Evolutionary conservation across 2,113 vertebrate genomes (phyloP).

Genomic region (Amphiprion percula): DNA sequence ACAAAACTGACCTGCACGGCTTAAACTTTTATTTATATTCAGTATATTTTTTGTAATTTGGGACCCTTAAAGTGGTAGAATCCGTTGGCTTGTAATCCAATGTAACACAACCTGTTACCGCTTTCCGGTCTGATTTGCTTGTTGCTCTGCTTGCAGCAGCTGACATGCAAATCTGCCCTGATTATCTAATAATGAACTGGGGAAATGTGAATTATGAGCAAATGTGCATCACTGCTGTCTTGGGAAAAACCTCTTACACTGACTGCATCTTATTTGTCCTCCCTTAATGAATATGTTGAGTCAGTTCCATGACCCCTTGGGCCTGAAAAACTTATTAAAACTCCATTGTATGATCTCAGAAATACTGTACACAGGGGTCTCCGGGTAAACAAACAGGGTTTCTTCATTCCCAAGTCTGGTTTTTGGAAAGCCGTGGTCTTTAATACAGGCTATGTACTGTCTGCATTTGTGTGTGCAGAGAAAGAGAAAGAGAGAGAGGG

Average conservation of each 20-base stretch:
- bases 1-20: no score
- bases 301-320: conserved; percentile 37
- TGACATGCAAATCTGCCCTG: conserved; percentile 49
- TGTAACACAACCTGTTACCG: conserved; percentile 11
- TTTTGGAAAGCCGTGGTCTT: conserved; percentile 50
- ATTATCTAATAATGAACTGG: conserved; percentile 61
- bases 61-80: not conserved
- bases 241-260: conserved; percentile 39
- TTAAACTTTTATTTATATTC: no score
- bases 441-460: conserved; percentile 55
- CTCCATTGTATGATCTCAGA: conserved; percentile 41
- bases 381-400: conserved; percentile 43
- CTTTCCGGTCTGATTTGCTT: conserved; percentile 15
- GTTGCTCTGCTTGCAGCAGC: conserved; percentile 22
- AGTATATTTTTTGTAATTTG: not conserved
- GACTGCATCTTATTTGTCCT: conserved; percentile 36
- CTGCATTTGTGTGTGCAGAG: conserved; percentile 36
- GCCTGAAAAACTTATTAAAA: conserved; percentile 56
- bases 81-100: not conserved
- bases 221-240: conserved; percentile 50
- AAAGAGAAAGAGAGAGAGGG: not conserved
- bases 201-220: conserved; percentile 54
- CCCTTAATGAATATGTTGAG: conserved; percentile 50
- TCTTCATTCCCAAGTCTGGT: conserved; percentile 35
- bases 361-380: conserved; percentile 37